A percentile compares a stretch with the other conserved stretches of the same genome.
phyloP scores from a whole-genome alignment of 1,140 invertebrate genomes.

The Teleopsis dalmanni region DNA sequence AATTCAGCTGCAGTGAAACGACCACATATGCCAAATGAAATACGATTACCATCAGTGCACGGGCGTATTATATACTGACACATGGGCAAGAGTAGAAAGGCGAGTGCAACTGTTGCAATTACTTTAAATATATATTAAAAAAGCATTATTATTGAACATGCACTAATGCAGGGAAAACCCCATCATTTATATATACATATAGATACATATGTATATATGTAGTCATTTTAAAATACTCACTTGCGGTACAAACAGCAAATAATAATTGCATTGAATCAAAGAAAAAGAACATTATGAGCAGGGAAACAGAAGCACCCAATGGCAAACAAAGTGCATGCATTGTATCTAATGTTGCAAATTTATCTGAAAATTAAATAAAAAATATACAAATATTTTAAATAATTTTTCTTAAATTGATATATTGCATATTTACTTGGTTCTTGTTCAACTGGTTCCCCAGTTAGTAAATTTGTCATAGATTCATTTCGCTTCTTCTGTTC shows the following conservation, averaged over 20 bases:
- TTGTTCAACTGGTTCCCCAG: conserved; percentile 43
- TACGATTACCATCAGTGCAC: conserved; percentile 77
- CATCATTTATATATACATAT: background rate
- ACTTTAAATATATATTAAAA: conserved; percentile 52
- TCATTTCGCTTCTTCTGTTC: conserved; percentile 66
- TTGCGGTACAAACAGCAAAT: conserved; percentile 94
- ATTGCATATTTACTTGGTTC: conserved; percentile 33
- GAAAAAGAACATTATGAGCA: conserved; percentile 97
- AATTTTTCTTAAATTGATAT: background rate
- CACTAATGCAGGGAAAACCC: background rate
- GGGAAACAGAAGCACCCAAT: conserved; percentile 88
- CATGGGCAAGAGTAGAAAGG: conserved; percentile 91
- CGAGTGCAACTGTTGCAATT: conserved; percentile 91
- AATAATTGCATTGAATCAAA: conserved; percentile 98
- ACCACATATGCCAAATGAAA: conserved; percentile 85
- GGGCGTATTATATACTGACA: conserved; percentile 91
- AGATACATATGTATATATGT: background rate
- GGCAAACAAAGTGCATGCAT: conserved; percentile 96
- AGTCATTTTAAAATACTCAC: no score
- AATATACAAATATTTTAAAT: background rate
- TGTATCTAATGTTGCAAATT: conserved; percentile 73
- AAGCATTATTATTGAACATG: conserved; percentile 1
- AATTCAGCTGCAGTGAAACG: conserved; percentile 89
- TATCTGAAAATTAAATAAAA: conserved; percentile 21
- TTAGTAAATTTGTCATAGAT: conserved; percentile 50